Evolutionary conservation across 2,113 vertebrate genomes (phyloP), one percentile per base, ranked within the genome.

Genomic region (Galemys pyrenaicus): DNA sequence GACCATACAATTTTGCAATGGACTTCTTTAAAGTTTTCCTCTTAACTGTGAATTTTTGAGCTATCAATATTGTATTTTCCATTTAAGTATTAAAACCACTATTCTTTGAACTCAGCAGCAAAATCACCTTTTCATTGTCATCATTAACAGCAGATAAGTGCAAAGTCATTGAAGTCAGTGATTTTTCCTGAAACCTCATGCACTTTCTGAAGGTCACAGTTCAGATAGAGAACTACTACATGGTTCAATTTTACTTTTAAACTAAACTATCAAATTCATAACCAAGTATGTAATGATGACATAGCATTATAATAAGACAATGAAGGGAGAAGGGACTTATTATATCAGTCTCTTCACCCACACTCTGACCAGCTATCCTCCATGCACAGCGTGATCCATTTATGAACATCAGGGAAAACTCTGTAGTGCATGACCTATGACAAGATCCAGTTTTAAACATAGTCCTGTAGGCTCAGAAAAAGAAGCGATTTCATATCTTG

Each of bases 61-160:
- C 79, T 58, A 71, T 51, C 24, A 13, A 68, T 49, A 78, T 32
- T 46, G 2, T 78, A 74, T 84, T 84, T 90, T 9, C 46, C 51
- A 51, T 56, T 87, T 68, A 79, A 87, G 90, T 56, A 67, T 74
- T 62, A 64, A 91, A 78, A 92, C 26, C 68, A 62, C 51, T 75
- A 8, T 79, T 78, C 9, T 77, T 94, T 68, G 20, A 91, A 80
- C 56, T 77, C 70, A 74, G 46, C 9, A 90, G 32, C n/a, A 26
- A 60, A 78, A 30, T 71, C 86, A 56, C 70, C 79, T 32, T 35
- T 39, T 20, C 67, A 70, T 39, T 70, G 35, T 39, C 20, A 70
- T 7, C 7, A 60, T 46, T 46, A 67, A 35, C 19, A 73, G 30
- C 39, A 82, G 70, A 41, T 7, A 49, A 35, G 19, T 79, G 60